Evolutionary conservation across 1,140 invertebrate species (phyloP).

Genomic region (Matsumurasca onukii): DNA sequence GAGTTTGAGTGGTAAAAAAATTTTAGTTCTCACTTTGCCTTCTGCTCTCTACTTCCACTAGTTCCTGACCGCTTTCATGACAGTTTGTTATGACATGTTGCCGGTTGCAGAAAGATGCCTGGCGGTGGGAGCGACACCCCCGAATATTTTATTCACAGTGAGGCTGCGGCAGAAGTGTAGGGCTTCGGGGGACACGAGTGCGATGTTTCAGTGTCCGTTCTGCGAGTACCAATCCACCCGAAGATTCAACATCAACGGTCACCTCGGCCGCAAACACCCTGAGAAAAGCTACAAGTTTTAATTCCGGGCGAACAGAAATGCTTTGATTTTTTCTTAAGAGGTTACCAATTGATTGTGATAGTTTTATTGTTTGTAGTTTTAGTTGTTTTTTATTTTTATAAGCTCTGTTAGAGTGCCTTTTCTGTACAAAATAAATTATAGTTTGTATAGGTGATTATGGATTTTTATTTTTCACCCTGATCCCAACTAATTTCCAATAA

Average conservation of each 20-base stretch:
- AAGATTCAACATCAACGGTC: conserved; percentile 34
- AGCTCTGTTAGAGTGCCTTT: background rate
- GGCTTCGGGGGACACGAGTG: no score
- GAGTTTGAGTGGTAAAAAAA: no score
- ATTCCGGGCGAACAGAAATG: background rate
- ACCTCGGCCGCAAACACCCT: conserved; percentile 15
- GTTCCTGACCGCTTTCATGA: no score
- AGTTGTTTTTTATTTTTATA: background rate
- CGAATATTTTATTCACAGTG: background rate
- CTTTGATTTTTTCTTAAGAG: background rate
- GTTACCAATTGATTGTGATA: conserved; percentile 24
- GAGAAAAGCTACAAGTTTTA: conserved; percentile 13
- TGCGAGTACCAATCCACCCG: conserved; percentile 30
- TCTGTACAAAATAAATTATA: background rate
- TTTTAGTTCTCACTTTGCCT: no score
- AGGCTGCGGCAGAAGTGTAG: background rate
- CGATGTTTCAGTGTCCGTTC: conserved; percentile 33
- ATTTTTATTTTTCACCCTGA: background rate
- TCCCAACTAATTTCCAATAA: conserved; percentile 10
- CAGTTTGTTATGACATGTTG: no score
- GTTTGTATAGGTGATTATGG: background rate
- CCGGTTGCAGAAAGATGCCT: no score
- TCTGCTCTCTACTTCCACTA: no score
- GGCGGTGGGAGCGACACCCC: no score
- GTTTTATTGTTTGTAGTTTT: conserved; percentile 7